Evolutionary conservation across 2,797 vertebrate species (phyloP), one percentile per base, ranked within the genome.

Genomic region (Thaleichthys pacificus): DNA sequence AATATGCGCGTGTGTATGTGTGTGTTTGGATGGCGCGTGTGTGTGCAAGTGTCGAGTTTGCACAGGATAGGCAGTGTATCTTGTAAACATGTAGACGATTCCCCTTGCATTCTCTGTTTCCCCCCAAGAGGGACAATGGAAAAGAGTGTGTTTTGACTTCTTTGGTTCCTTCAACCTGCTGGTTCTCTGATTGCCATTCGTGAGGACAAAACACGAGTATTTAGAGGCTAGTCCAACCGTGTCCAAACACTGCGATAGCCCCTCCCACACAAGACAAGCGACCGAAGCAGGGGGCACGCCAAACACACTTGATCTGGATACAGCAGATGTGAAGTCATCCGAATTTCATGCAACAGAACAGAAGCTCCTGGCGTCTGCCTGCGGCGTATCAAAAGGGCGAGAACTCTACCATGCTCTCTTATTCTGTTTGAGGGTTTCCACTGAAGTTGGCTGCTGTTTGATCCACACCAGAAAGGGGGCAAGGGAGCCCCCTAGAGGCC

Each of bases 401-500:
- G 86, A 79, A 86, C 68, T 82, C 81, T 72, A 62, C 69, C 65
- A 58, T 79, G 82, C 84, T 92, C 85, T 87, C 66, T 68, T 84
- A 92, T 91, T 92, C 88, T 87, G 82, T 90, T 89, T 91, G 87
- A 91, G 19, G 3, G 42, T 47, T 47, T 47, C 42, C 42, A 47
- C 83, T n/a, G 28, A 73, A 77, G 49, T 65, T 57, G 58, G 70
- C 68, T 72, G 74, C 71, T 47, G 68, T 91, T 89, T 91, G 91
- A 92, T 91, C 85, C 79, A 74, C 82, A 89, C 83, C 81, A 81
- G 86, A 84, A 30, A 88, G 88, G 82, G 82, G 61, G 32, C 15
- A 79, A 84, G 80, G 78, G 85, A 80, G 81, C 73, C 85, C 88
- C 77, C 88, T 87, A 80, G 89, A 92, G 91, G 87, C 78, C 78